Evolutionary conservation across 2,888 invertebrate genomes (phyloP), one percentile per base, ranked within the genome.

Genomic region (Macrosiphum euphorbiae): DNA sequence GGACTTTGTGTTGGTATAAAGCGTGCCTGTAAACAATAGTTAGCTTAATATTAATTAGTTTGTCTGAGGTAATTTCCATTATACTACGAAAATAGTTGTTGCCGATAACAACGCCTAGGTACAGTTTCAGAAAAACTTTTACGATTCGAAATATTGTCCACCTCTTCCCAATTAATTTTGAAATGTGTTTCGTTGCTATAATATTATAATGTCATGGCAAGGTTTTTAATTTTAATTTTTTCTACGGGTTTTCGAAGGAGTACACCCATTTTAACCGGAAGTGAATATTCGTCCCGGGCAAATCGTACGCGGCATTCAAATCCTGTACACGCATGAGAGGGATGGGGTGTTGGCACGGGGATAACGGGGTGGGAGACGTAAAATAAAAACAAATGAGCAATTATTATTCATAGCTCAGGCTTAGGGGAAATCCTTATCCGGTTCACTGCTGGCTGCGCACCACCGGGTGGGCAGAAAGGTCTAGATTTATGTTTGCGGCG

Each of bases 401-500:
- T 88, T 88, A 52, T 88, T 88, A 88, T 88, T 88, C 88, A 88
- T 52, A 41, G 88, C 88, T 88, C 88, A 52, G 28, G 87, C 87
- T 87, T 50, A 50, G 87, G 50, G 87, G 87, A 87, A 87, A 87
- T 87, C 87, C 87, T 50, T 87, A 87, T 87, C 50, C 87, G 50
- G 87, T 87, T 85, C 44, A 85, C 85, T 85, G n/a, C 20, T 86
- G 28, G 28, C 28, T 58, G 58, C 47, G 28, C 86, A 47, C 28
- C 86, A 47, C 28, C 28, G 47, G 47, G 35, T 78, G 78, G 35
- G 20, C 78, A 78, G 50, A 86, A 47, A 86, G 16, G 28, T 5
- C 28, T 28, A 86, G 44, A 28, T 86, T 28, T 86, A 86, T 47
- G 78, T 78, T 78, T 20, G 78, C 11, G 20, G 78, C 78, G 35